Evolutionary conservation across 2,888 invertebrate genomes (phyloP), one percentile per base, ranked within the genome.

Genomic region (Eilema depressum): DNA sequence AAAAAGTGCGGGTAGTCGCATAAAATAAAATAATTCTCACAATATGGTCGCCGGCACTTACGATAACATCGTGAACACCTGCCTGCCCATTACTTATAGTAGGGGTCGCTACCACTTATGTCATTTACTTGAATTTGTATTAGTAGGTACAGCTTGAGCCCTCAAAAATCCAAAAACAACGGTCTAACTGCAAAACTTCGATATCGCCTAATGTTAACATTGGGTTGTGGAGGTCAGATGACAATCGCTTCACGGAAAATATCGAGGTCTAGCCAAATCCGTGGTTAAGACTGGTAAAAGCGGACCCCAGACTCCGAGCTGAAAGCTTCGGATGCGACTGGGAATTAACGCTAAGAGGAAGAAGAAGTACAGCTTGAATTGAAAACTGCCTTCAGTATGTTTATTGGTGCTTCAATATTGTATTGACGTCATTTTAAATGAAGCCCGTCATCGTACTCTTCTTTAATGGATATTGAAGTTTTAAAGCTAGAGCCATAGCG

Each of bases 11-110:
- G 66, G 71, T 75, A 80, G 59, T 74, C 69, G 69, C 75, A 78
- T 80, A 76, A 80, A 80, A 80, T 80, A 78, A 78, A 76, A 78
- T 80, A 78, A 80, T 80, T 78, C 70, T 72, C 71, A 76, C 78
- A 80, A 80, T 78, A 76, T 73, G 81, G 74, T 71, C 75, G 77
- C 66, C 70, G 76, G 78, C 76, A 75, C 73, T 81, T 75, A 76
- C 76, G 80, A 73, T 80, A 73, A 71, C 81, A 76, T 78, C 72
- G 76, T 71, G 66, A 59, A 62, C 80, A 80, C 80, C 80, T 80
- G 80, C 75, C 79, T 77, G 57, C 68, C 76, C 76, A 78, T 80
- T 78, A 80, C 80, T 78, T 80, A 80, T 75, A 71, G 81, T 71
- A 81, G 66, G 76, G 79, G 74, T 71, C 70, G 76, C 81, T 70